Conservation (phyloP, 2,113 vertebrate species). For the Stigmatopora nigra region DNA sequence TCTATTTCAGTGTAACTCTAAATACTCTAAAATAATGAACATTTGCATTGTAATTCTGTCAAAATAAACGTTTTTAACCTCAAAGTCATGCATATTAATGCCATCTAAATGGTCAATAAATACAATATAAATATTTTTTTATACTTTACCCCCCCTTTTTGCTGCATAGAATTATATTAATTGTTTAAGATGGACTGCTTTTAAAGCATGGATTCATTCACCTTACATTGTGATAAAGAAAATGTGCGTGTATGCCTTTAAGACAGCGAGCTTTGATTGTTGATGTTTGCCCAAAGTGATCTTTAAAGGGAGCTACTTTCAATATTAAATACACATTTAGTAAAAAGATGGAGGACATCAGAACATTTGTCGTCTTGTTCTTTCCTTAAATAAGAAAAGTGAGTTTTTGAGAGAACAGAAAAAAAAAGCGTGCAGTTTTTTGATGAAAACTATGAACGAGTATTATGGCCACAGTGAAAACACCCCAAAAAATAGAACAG, state of each 20-base stretch:
- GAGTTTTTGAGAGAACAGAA: neutral
- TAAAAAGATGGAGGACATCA: constrained; percentile 19
- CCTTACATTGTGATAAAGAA: neutral
- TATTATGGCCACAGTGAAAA: neutral
- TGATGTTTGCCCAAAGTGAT: neutral
- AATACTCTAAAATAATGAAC: neutral
- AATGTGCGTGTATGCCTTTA: constrained; percentile 10
- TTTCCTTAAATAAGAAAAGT: constrained; percentile 4
- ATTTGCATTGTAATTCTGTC: constrained; percentile 1
- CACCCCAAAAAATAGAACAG: too few species aligned
- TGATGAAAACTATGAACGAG: neutral
- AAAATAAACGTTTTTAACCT: neutral
- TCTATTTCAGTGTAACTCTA: neutral
- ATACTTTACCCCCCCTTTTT: neutral
- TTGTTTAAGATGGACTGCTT: constrained; percentile 17
- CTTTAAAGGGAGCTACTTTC: constrained; percentile 21
- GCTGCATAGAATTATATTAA: constrained; percentile 47
- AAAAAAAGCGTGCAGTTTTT: too few species aligned
- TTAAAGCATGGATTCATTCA: neutral
- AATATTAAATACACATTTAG: constrained; percentile 1
- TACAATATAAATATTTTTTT: neutral
- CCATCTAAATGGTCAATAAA: neutral
- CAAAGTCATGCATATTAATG: constrained; percentile 2
- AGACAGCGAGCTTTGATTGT: constrained; percentile 6
- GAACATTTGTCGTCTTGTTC: constrained; percentile 17